Percentiles rank a stretch among this genome's conserved stretches.
Evolutionary conservation across 1,140 invertebrate genomes (phyloP).

Genomic region (Pristionchus pacificus): DNA sequence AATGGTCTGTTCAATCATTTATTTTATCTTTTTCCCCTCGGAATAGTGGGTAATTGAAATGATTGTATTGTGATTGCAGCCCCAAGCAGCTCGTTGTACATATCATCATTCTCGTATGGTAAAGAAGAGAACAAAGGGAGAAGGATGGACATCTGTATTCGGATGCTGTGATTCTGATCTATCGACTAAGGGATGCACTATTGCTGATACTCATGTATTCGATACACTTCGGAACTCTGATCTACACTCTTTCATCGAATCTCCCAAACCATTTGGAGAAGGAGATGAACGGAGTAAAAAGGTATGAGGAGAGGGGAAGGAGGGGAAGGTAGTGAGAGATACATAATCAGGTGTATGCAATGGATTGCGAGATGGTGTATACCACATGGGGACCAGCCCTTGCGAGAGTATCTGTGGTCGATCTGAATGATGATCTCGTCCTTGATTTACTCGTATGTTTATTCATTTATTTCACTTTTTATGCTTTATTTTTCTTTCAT

Average conservation of each 20-base stretch:
- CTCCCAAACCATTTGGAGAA: slow-evolving; percentile 6
- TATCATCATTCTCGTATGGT: neutral
- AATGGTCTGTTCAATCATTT: neutral
- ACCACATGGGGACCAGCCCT: slow-evolving; percentile 77
- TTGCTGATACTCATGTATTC: slow-evolving; percentile 69
- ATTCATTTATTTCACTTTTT: neutral
- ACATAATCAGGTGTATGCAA: slow-evolving; percentile 65
- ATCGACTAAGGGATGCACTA: slow-evolving; percentile 65
- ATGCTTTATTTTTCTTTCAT: neutral
- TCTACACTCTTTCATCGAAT: slow-evolving; percentile 65
- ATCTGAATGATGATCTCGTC: slow-evolving; percentile 64
- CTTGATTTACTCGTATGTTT: slow-evolving; percentile 54
- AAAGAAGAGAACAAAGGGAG: neutral
- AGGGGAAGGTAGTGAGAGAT: neutral
- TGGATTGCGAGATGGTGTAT: slow-evolving; percentile 90
- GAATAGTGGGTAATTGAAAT: slow-evolving; percentile 19
- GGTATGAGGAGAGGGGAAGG: neutral
- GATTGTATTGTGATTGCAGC: no score
- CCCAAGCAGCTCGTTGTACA: no score
- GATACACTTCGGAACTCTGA: slow-evolving; percentile 67
- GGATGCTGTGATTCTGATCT: slow-evolving; percentile 61
- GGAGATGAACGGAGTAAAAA: slow-evolving; percentile 27
- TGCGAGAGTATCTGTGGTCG: slow-evolving; percentile 75
- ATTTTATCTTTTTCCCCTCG: neutral
- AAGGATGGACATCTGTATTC: slow-evolving; percentile 55